Base-by-base conservation (phyloP, 2,888 invertebrate species). In the Apamea sordens region DNA sequence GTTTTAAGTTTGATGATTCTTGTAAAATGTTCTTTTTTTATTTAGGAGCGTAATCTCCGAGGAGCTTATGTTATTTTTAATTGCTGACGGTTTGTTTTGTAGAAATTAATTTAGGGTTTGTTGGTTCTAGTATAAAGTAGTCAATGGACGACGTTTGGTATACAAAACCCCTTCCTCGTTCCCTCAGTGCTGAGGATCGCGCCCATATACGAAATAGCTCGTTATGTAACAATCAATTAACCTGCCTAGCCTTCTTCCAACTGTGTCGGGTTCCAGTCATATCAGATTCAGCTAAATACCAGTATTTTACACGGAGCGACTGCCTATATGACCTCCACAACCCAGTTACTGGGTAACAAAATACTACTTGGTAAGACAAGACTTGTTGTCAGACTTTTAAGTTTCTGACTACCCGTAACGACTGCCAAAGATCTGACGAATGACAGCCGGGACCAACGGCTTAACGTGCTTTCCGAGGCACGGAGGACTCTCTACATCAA, bases 31-130 rank as follows among this genome's bases (percentile, higher is more conserved):
- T 79, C 74, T 69, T 79, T 76, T 73, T 24, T 68, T 41, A 21
- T 59, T 65, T 73, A 18, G 76, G 87, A 85, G 87, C 72, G 85
- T 73, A 85, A 87, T 85, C 85, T 85, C 77, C 70, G 1, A 5
- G 73, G 75, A 80, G 65, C 65, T 85, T 69, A 36, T 75, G 56
- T 76, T 84, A 50, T 75, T 73, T 80, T 53, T 72, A 41, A 56
- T 71, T 63, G 74, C 73, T 77, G 72, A 67, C 32, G 13, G 50
- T 69, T 70, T 50, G 15, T 70, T 73, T 77, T 41, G 28, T 79
- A 84, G 5, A 24, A 24, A 28, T 72, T 50, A 63, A 53, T 56
- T 56, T 72, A 87, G 36, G 18, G 5, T 53, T 36, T 47, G 4
- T 36, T 61, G 21, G 41, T 59, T 77, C n/a, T 83, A 47, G 18